Evolutionary conservation across 1,140 invertebrate species (phyloP), one percentile per base, ranked within the genome.

Genomic region (Penaeus indicus): DNA sequence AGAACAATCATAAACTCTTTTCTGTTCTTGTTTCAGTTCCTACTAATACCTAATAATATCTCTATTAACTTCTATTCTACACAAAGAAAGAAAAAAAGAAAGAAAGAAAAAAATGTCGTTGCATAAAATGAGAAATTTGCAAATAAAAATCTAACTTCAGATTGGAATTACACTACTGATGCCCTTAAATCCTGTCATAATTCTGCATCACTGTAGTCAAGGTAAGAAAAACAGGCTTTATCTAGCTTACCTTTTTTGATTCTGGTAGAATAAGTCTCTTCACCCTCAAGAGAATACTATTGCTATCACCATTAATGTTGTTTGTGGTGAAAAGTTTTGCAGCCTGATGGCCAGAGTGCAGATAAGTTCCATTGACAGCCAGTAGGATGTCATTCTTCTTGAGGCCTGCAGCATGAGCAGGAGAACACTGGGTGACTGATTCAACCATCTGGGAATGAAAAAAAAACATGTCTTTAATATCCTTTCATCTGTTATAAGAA

Each of bases 331-430:
- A 89, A 10, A 90, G 63, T 60, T 89, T 90, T 63, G 89, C 85
- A 75, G 91, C 91, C 32, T 91, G 87, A 42, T 89, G 79, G 27
- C 90, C 90, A 19, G 92, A 92, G 13, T 94, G 94, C 0, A 97
- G 94, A 84, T 94, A 95, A 86, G 96, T 96, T 54, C 96, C 96
- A 92, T 97, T 97, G 8, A 98, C 95, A 16, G 96, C 95, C 10
- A 97, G 92, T 5, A 98, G 93, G 32, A 97, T 94, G 92, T 98
- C 97, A 27, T 96, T 96, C 11, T 95, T 93, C n/a, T 95, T 94
- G 86, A 98, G 94, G 90, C 97, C 96, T 0, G 96, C 95, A 75
- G 95, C 94, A 87, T 94, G 95, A 5, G 96, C 96, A 0, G 96
- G 96, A 75, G 96, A 96, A 89, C 96, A 95, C 1, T 95, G 94